Conservation (phyloP, 2,797 vertebrate genomes). For the Enteromius anoplus region DNA sequence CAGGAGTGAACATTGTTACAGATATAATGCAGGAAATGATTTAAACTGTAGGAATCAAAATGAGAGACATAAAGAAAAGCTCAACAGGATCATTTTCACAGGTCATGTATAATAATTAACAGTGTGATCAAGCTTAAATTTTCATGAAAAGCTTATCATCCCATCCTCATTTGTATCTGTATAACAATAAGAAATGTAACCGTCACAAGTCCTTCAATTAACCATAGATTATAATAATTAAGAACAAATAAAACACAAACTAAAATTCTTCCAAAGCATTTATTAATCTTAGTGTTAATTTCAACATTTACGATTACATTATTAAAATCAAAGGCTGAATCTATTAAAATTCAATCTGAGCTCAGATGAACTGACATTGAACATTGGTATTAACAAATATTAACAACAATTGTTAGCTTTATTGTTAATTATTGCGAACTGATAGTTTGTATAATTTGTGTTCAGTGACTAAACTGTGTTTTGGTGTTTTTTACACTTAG, state of each 20-base stretch:
- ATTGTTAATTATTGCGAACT: neutral
- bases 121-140: neutral
- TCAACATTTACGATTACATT: neutral
- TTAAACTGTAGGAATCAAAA: neutral
- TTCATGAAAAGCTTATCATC: neutral
- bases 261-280: neutral
- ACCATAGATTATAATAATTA: neutral
- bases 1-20: neutral
- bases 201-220: neutral
- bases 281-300: neutral
- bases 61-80: neutral
- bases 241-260: neutral
- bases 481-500: slow-evolving; percentile 65
- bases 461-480: neutral
- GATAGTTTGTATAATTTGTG: neutral
- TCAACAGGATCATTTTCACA: neutral
- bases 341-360: neutral
- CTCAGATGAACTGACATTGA: neutral
- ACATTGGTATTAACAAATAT: neutral
- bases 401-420: neutral
- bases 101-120: neutral
- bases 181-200: neutral
- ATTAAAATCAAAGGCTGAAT: neutral
- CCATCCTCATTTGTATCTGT: neutral
- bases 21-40: neutral